Evolutionary conservation across 2,113 vertebrate genomes (phyloP).

Genomic region (Pelmatolapia mariae): DNA sequence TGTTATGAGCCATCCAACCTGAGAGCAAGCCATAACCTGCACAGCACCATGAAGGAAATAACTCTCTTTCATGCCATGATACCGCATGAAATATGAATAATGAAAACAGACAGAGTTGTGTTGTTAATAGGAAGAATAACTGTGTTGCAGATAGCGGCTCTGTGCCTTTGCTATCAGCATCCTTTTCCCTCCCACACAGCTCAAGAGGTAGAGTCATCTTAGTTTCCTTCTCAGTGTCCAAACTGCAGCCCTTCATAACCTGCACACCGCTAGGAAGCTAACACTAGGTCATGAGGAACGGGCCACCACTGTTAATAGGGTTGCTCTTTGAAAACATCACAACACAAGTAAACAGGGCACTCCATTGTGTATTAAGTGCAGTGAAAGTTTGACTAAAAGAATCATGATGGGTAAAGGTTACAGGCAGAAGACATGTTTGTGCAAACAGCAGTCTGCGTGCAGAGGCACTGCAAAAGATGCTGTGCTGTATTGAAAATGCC

Average conservation of each 20-base stretch:
- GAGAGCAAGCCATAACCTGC: slow-evolving; percentile 42
- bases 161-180: slow-evolving; percentile 17
- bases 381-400: slow-evolving; percentile 60
- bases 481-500: slow-evolving; percentile 32
- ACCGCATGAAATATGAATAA: slow-evolving; percentile 67
- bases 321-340: slow-evolving; percentile 67
- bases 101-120: slow-evolving; percentile 49
- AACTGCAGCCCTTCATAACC: slow-evolving; percentile 36
- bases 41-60: slow-evolving; percentile 50
- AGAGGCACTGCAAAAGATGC: slow-evolving; percentile 14
- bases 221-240: slow-evolving; percentile 35
- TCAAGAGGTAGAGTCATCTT: slow-evolving; percentile 50
- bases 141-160: slow-evolving; percentile 28
- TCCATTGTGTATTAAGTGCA: slow-evolving; percentile 56
- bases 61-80: slow-evolving; percentile 55
- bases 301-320: slow-evolving; percentile 59
- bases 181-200: slow-evolving; percentile 52
- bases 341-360: slow-evolving; percentile 54
- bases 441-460: slow-evolving; percentile 12
- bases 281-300: slow-evolving; percentile 31
- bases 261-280: slow-evolving; percentile 27
- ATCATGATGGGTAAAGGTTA: slow-evolving; percentile 47
- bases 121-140: slow-evolving; percentile 54
- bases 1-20: slow-evolving; percentile 32
- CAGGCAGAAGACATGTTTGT: slow-evolving; percentile 20